phyloP scores from a whole-genome alignment of 2,888 invertebrate species.

The Scrobipalpa costella region DNA sequence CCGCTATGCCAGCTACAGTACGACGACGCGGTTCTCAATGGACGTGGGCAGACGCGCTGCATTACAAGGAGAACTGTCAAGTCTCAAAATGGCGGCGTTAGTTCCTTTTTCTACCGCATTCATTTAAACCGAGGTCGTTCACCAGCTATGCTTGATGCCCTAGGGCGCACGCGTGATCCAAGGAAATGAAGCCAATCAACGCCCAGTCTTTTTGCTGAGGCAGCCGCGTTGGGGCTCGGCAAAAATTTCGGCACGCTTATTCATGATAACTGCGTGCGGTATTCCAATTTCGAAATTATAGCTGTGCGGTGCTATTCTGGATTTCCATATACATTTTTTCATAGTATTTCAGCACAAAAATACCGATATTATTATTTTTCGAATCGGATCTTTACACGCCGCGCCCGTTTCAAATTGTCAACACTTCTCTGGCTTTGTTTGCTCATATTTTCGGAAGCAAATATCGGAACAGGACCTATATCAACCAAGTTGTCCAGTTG shows the following conservation, averaged over 20 bases:
- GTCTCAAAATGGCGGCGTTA: no score
- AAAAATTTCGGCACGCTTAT: slow-evolving; percentile 41
- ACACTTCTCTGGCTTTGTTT: no score
- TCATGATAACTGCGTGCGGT: neutral
- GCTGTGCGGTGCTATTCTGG: neutral
- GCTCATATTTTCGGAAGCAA: neutral
- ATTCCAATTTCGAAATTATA: neutral
- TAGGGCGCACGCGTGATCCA: slow-evolving; percentile 64
- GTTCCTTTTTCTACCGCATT: no score
- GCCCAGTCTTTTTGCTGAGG: slow-evolving; percentile 48
- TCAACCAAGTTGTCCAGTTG: neutral
- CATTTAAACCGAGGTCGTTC: no score
- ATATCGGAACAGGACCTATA: neutral
- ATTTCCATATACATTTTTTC: no score
- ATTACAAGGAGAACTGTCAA: no score
- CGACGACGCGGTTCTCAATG: no score
- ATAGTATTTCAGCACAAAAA: no score
- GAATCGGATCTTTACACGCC: no score
- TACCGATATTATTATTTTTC: no score
- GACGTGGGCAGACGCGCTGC: no score
- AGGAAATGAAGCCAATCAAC: slow-evolving; percentile 77
- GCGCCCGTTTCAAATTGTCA: no score
- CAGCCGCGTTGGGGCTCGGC: slow-evolving; percentile 31
- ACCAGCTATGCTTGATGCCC: slow-evolving; percentile 36
- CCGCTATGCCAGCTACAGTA: slow-evolving; percentile 39